phyloP scores from a whole-genome alignment of 2,888 invertebrate genomes.

The Parasteatoda lunata region DNA sequence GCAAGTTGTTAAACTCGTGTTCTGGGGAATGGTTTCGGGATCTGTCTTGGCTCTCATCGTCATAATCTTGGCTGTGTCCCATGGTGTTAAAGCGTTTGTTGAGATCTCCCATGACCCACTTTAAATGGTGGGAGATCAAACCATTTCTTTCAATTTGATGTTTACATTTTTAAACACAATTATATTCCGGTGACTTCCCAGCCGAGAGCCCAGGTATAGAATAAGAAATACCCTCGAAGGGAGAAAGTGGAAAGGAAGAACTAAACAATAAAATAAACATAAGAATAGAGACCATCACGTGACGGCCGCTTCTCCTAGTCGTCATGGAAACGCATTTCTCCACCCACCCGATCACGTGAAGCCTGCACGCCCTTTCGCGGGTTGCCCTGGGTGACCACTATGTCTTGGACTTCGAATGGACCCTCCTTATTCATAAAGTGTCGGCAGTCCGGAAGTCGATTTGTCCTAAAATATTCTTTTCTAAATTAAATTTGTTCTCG shows the following conservation, averaged over 20 bases:
- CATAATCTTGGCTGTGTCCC: constrained; percentile 58
- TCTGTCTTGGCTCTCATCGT: constrained; percentile 25
- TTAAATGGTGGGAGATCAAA: background rate
- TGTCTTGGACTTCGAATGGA: constrained; percentile 52
- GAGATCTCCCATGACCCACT: constrained; percentile 52
- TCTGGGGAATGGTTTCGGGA: background rate
- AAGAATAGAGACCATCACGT: constrained; percentile 59
- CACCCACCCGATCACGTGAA: constrained; percentile 65
- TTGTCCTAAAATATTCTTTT: background rate
- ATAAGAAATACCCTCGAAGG: constrained; percentile 40
- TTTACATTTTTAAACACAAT: background rate
- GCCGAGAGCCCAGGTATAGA: constrained; percentile 39
- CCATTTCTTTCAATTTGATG: background rate
- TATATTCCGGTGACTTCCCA: constrained; percentile 9
- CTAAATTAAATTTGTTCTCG: background rate
- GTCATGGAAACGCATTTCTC: constrained; percentile 52
- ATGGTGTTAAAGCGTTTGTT: constrained; percentile 26
- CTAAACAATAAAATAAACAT: constrained; percentile 31
- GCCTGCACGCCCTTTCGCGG: constrained; percentile 58
- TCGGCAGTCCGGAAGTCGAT: constrained; percentile 58
- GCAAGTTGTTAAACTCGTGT: background rate
- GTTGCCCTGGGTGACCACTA: constrained; percentile 62
- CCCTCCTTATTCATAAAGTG: constrained; percentile 56
- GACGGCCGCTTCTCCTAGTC: constrained; percentile 60
- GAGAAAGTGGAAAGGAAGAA: constrained; percentile 40